Percentiles rank a stretch among this genome's conserved stretches.
These are phyloP conservation scores for Eurypyga helias DNA, from an alignment of 2,113 vertebrate genomes.

Conservation along the genomic window DNA sequence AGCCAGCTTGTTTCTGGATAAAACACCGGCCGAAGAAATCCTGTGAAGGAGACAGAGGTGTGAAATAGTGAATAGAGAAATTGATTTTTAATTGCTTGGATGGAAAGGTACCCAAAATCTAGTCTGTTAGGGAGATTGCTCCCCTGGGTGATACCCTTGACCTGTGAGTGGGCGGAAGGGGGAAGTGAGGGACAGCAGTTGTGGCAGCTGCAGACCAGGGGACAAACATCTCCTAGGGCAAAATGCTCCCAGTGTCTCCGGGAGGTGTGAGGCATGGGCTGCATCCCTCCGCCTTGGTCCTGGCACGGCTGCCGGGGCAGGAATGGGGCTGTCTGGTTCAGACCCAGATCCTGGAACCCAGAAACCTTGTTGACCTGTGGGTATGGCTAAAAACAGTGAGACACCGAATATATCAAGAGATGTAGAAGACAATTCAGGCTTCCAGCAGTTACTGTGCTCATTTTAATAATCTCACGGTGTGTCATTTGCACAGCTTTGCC, in stretches of 20 bases:
- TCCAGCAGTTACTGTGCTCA: background rate
- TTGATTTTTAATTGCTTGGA: background rate
- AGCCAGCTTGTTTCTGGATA: background rate
- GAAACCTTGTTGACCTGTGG: background rate
- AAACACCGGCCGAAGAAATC: background rate
- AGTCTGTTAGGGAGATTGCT: background rate
- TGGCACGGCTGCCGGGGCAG: accelerated
- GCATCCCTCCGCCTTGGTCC: accelerated
- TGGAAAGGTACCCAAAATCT: background rate
- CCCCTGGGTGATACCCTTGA: background rate
- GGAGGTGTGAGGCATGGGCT: accelerated
- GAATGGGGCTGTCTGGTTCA: background rate
- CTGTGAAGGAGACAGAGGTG: background rate
- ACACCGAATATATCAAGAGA: background rate
- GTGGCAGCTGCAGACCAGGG: background rate
- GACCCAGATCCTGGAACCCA: background rate
- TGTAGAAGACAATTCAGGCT: background rate
- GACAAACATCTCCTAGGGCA: background rate
- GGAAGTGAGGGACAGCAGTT: accelerated
- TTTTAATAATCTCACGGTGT: background rate
- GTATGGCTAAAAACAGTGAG: background rate
- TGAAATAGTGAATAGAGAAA: background rate
- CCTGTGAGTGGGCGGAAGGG: background rate
- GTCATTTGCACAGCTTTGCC: accelerated
- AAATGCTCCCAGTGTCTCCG: background rate